Evolutionary conservation across 1,140 invertebrate species (phyloP).

Genomic region (Euwallacea fornicatus): DNA sequence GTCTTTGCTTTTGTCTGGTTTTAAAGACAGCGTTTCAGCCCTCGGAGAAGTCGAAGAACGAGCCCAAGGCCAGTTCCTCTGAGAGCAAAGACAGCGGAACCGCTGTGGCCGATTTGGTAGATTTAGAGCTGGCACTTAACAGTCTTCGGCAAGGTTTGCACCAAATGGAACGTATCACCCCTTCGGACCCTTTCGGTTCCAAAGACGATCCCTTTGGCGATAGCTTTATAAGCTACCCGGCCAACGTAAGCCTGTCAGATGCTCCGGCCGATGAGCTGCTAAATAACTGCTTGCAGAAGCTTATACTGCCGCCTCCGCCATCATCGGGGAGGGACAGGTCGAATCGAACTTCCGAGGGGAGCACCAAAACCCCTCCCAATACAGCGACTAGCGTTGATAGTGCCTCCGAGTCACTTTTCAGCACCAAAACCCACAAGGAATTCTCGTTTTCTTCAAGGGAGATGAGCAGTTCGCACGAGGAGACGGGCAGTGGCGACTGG

Average conservation of each 20-base stretch:
- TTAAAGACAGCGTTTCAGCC: slow-evolving; percentile 14
- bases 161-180: slow-evolving; percentile 83
- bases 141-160: slow-evolving; percentile 85
- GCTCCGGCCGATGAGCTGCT: background rate
- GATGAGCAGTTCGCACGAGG: slow-evolving; percentile 47
- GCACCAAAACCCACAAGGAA: slow-evolving; percentile 40
- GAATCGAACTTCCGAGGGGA: slow-evolving; percentile 47
- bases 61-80: slow-evolving; percentile 38
- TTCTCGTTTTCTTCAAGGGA: slow-evolving; percentile 47
- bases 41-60: slow-evolving; percentile 36
- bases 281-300: slow-evolving; percentile 49
- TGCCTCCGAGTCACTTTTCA: slow-evolving; percentile 26
- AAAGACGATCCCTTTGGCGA: slow-evolving; percentile 65
- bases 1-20: background rate
- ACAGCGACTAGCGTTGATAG: slow-evolving; percentile 42
- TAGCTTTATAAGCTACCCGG: slow-evolving; percentile 70
- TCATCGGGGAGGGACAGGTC: slow-evolving; percentile 55
- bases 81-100: slow-evolving; percentile 42
- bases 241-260: slow-evolving; percentile 52
- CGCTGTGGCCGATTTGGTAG: slow-evolving; percentile 81
- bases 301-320: slow-evolving; percentile 66
- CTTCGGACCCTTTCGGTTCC: slow-evolving; percentile 64
- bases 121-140: slow-evolving; percentile 89
- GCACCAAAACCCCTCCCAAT: slow-evolving; percentile 47
- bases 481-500: slow-evolving; percentile 50